Evolutionary conservation across 2,797 vertebrate genomes (phyloP).

Genomic region (Tadarida brasiliensis): DNA sequence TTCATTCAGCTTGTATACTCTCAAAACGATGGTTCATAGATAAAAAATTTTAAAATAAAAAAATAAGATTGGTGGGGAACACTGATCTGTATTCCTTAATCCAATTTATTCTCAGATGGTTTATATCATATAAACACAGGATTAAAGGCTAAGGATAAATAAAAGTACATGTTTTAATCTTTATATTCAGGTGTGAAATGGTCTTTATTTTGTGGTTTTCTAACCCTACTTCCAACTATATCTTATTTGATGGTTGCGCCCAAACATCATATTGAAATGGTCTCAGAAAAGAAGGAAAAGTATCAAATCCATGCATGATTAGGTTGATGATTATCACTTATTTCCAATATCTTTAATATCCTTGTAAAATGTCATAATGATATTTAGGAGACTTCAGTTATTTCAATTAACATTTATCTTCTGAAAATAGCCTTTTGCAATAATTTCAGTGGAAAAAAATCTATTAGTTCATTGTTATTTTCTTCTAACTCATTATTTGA

Average conservation of each 20-base stretch:
- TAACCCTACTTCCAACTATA: not conserved
- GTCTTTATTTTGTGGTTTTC: constrained; percentile 33
- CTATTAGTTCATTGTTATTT: constrained; percentile 53
- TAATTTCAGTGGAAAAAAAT: constrained; percentile 62
- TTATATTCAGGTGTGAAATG: not conserved
- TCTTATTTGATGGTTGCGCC: constrained; percentile 27
- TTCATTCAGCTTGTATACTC: constrained; percentile 17
- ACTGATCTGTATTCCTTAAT: constrained; percentile 50
- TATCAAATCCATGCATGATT: constrained; percentile 32
- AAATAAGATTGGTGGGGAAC: constrained; percentile 11
- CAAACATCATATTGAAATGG: constrained; percentile 29
- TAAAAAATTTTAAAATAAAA: constrained; percentile 37
- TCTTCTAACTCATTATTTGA: constrained; percentile 57
- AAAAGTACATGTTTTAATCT: constrained; percentile 42
- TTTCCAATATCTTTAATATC: constrained; percentile 22
- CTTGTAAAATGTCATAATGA: constrained; percentile 36
- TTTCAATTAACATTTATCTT: constrained; percentile 78
- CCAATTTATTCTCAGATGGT: constrained; percentile 27
- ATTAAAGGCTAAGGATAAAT: constrained; percentile 49
- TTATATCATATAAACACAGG: constrained; percentile 43
- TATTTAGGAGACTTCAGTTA: constrained; percentile 81
- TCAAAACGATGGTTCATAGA: constrained; percentile 50
- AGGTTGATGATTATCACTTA: constrained; percentile 23
- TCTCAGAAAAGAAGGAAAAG: constrained; percentile 25
- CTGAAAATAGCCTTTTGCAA: constrained; percentile 81